phyloP scores from a whole-genome alignment of 1,140 invertebrate species.

The Trichonephila inaurata region DNA sequence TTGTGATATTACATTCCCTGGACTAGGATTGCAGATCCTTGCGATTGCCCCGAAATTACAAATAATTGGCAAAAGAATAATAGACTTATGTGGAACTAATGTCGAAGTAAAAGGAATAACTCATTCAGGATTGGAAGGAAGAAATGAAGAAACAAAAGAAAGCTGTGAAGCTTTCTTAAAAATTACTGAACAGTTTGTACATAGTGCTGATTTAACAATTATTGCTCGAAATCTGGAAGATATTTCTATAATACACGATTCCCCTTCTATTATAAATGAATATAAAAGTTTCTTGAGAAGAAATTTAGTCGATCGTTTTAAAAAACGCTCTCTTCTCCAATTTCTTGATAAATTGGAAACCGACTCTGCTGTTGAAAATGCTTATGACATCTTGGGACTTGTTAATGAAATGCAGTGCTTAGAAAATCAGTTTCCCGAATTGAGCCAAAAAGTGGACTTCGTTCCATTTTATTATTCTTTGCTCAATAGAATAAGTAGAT shows the following conservation, averaged over 20 bases:
- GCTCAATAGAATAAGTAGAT: background rate
- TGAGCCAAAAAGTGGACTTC: background rate
- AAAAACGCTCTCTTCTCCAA: background rate
- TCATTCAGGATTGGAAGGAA: too few relatives aligned
- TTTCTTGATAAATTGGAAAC: background rate
- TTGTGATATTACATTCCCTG: accelerated
- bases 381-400: background rate
- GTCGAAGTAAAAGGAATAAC: too few relatives aligned
- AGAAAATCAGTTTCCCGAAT: background rate
- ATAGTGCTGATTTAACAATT: background rate
- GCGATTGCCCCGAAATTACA: background rate
- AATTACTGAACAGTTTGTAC: background rate
- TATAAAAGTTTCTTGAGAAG: constrained; percentile 13
- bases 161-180: background rate
- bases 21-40: too few relatives aligned
- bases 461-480: constrained; percentile 17
- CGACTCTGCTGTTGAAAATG: background rate
- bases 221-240: background rate
- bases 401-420: background rate
- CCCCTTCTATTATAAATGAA: background rate
- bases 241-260: background rate
- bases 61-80: background rate
- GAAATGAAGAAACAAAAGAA: background rate
- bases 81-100: background rate
- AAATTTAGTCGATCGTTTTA: background rate